phyloP scores from a whole-genome alignment of 2,888 invertebrate species.

The Drosophila phalerata region DNA sequence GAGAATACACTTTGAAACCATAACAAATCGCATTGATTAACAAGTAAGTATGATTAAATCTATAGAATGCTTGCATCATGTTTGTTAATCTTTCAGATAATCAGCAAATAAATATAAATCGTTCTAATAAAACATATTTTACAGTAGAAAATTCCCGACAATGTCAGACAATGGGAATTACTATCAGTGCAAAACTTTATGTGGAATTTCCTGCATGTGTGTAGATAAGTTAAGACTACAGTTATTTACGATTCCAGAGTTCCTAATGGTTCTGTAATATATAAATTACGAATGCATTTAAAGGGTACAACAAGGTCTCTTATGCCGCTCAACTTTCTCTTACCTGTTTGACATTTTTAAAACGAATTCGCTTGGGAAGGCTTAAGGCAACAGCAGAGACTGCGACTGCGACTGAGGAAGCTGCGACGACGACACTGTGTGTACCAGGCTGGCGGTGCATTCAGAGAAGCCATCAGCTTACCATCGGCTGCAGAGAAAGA shows the following conservation, averaged over 20 bases:
- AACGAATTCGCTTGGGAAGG: constrained; percentile 43
- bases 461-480: constrained; percentile 41
- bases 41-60: neutral
- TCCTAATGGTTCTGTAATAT: neutral
- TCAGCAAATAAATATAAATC: neutral
- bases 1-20: neutral
- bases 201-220: constrained; percentile 39
- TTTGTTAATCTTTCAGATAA: neutral
- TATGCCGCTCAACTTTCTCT: constrained; percentile 17
- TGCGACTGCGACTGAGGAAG: constrained; percentile 68
- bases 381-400: constrained; percentile 66
- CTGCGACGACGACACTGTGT: constrained; percentile 56
- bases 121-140: constrained; percentile 19
- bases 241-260: constrained; percentile 17
- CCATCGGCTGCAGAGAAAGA: constrained; percentile 41
- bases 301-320: constrained; percentile 25
- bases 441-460: constrained; percentile 66
- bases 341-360: constrained; percentile 40
- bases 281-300: neutral
- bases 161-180: constrained; percentile 5
- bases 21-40: neutral
- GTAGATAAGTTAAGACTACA: constrained; percentile 36
- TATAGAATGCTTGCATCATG: neutral
- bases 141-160: constrained; percentile 4
- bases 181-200: constrained; percentile 42